Evolutionary conservation across 2,888 invertebrate genomes (phyloP), one percentile per base, ranked within the genome.

Genomic region (Saturnia pavonia): DNA sequence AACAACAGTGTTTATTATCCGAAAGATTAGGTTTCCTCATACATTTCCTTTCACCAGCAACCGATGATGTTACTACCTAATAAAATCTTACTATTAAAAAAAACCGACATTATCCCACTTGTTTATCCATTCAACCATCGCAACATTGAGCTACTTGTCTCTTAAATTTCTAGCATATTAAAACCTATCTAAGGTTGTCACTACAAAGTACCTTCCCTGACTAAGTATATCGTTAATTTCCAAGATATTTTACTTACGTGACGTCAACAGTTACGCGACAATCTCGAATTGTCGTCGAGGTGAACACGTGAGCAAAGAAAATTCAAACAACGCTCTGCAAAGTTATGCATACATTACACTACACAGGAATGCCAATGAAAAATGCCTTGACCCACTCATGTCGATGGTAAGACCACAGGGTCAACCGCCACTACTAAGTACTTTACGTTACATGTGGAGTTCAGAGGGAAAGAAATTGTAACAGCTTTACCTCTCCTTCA

Each of bases 361-460:
- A 57, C 57, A 57, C 22, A 57, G 25, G 57, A 57, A 57, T 57
- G 57, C 12, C 57, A 57, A 60, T 60, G 57, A 60, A 25, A 60
- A 60, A 60, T 60, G 14, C 57, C 57, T 60, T 60, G 57, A 60
- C 57, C 25, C 27, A 60, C 25, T 60, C 54, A 60, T 8, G 16
- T 60, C 12, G 14, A 27, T 57, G 16, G 25, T 25, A 60, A 14
- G 25, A 27, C 14, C 22, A 54, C 54, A 54, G 22, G 22, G 11
- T 22, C 11, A 22, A 60, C 25, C 12, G 57, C 16, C 14, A 60
- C 57, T 4, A 19, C 25, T 22, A 1, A n/a, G n/a, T n/a, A 22
- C 54, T 54, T 54, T 34, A 51, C 19, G 48, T 51, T 51, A 51
- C 19, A 51, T 51, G 19, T 51, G 48, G 48, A 51, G 14, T 51